Evolutionary conservation across 2,888 invertebrate species (phyloP), one percentile per base, ranked within the genome.

Genomic region (Platycheirus albimanus): DNA sequence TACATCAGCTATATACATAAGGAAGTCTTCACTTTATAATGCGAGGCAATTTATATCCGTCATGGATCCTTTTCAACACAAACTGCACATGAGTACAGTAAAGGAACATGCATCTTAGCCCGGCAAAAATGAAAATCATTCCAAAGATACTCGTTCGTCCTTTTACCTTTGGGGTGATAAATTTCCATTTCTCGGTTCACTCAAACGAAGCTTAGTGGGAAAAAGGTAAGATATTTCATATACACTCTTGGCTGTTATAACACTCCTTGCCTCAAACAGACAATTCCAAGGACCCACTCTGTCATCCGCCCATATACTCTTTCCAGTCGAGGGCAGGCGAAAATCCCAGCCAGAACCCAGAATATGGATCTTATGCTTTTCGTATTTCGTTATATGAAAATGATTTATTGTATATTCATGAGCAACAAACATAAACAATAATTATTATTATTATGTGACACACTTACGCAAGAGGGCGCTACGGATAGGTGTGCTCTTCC

Each of bases 321-420:
- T 1, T 17, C 6, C 0, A 10, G n/a, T n/a, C n/a, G 15, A 11
- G 51, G 30, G 17, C 6, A 8, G 11, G 2, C 8, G 13, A 19
- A 49, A 5, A 33, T 17, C 33, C 4, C 4, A n/a, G 2, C 47
- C 8, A 1, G 3, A 7, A 3, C 28, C n/a, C 45, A 61, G 24
- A 24, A 58, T 58, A 28, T 17, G 72, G 30, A 56, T 49, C 64
- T 52, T 43, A 67, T 52, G 61, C 41, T 56, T 45, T 28, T 58
- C 45, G 66, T 56, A 38, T 47, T 30, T 3, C 24, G 24, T 24
- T 71, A 61, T 52, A 38, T 43, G 71, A 71, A 71, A 54, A 76
- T 81, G 76, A 81, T 81, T 81, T 81, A 81, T 81, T 52, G 76
- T 49, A 72, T 81, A 76, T 81, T 81, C 76, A 81, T 81, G 81